Evolutionary conservation across 2,888 invertebrate genomes (phyloP).

Genomic region (Oxyteleia sp.): DNA sequence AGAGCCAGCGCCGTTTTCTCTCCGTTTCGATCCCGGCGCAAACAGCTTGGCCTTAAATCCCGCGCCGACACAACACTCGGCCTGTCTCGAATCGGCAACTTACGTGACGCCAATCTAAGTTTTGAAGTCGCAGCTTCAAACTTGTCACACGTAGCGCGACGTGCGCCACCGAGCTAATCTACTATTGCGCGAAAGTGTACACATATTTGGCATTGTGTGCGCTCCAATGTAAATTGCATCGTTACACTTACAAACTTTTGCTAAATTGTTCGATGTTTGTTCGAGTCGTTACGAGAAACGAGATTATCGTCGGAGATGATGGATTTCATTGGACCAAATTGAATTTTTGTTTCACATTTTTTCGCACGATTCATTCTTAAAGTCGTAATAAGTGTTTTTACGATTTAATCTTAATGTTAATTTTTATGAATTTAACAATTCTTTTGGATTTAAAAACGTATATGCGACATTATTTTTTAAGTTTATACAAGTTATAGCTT

Average conservation of each 20-base stretch:
- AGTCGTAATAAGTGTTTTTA: too few species aligned
- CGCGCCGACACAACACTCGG: constrained; percentile 37
- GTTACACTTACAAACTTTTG: constrained; percentile 52
- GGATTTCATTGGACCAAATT: constrained; percentile 1
- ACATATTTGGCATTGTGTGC: constrained; percentile 65
- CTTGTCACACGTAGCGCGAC: constrained; percentile 78
- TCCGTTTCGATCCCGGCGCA: constrained; percentile 47
- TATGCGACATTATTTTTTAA: too few species aligned
- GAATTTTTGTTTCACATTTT: too few species aligned
- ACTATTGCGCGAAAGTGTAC: constrained; percentile 72
- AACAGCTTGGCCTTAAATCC: constrained; percentile 67
- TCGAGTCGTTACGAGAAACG: constrained; percentile 23
- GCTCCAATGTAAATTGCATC: constrained; percentile 54
- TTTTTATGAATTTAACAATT: too few species aligned
- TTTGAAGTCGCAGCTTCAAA: constrained; percentile 80
- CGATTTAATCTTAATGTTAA: too few species aligned
- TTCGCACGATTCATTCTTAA: too few species aligned
- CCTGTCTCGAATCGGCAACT: constrained; percentile 73
- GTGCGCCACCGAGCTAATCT: constrained; percentile 78
- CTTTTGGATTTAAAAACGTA: too few species aligned
- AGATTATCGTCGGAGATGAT: constrained; percentile 11
- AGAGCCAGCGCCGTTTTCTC: constrained; percentile 68
- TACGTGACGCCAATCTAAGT: constrained; percentile 85
- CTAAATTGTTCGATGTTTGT: constrained; percentile 54
- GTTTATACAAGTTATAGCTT: too few species aligned